A percentile compares a stretch with the other conserved stretches of the same genome.
Evolutionary conservation across 1,140 invertebrate species (phyloP).

Genomic region (Caenorhabditis latens): DNA sequence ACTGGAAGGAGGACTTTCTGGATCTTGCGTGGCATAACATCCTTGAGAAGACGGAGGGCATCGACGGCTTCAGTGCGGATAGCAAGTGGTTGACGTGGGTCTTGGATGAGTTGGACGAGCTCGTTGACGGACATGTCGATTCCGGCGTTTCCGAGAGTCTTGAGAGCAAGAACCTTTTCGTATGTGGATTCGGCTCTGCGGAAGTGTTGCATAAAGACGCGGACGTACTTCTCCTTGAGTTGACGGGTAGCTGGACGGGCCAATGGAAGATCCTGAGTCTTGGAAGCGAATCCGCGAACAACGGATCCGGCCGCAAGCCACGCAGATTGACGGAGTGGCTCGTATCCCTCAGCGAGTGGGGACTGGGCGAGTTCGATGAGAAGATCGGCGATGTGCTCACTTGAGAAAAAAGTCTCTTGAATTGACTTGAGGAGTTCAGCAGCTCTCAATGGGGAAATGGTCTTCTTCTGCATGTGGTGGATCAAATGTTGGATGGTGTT

Average conservation of each 20-base stretch:
- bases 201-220: conserved; percentile 61
- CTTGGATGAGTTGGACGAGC: conserved; percentile 68
- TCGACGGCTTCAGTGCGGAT: conserved; percentile 74
- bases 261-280: conserved; percentile 52
- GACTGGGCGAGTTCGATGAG: conserved; percentile 33
- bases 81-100: conserved; percentile 67
- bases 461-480: conserved; percentile 52
- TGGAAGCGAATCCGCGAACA: conserved; percentile 48
- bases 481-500: conserved; percentile 64
- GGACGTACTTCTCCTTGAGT: conserved; percentile 43
- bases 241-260: background rate
- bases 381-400: conserved; percentile 56
- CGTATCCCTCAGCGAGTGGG: background rate
- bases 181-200: conserved; percentile 43
- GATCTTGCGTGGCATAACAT: conserved; percentile 70
- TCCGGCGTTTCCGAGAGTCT: conserved; percentile 75
- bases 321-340: conserved; percentile 49
- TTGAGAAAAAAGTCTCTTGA: conserved; percentile 54
- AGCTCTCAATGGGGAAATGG: conserved; percentile 61
- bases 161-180: conserved; percentile 68
- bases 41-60: conserved; percentile 70
- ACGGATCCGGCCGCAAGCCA: conserved; percentile 61
- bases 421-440: conserved; percentile 63
- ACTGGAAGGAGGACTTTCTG: conserved; percentile 69
- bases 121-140: conserved; percentile 68